Conservation (phyloP, 2,797 vertebrate species). For the Coluber constrictor region DNA sequence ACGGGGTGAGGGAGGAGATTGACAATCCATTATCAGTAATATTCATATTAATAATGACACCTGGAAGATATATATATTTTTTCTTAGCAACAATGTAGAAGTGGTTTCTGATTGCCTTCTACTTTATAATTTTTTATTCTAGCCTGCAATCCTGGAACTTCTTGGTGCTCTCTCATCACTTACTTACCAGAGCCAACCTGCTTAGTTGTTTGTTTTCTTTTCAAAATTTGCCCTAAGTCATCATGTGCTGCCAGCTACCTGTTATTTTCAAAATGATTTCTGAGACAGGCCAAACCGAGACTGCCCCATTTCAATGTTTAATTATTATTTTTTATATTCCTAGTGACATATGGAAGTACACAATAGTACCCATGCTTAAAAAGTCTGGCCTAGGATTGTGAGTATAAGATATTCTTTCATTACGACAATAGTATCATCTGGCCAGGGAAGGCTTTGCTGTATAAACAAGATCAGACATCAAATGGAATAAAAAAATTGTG, state of each 20-base stretch:
- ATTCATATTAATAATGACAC: not conserved
- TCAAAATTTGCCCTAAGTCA: not conserved
- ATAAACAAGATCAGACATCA: not conserved
- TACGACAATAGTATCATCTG: not conserved
- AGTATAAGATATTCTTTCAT: not conserved
- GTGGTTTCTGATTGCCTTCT: not conserved
- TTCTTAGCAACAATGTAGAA: not conserved
- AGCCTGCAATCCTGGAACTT: not conserved
- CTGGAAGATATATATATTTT: not conserved
- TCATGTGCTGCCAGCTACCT: not conserved
- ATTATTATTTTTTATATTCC: not conserved
- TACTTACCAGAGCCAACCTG: not conserved
- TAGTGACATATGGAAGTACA: not conserved
- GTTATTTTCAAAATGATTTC: not conserved
- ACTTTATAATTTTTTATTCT: not conserved
- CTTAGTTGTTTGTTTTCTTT: not conserved
- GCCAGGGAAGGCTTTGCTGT: not conserved
- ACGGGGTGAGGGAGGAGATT: rapidly evolving
- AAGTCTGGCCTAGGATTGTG: not conserved
- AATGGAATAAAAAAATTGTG: not conserved
- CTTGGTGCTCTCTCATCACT: not conserved
- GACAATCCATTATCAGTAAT: not conserved
- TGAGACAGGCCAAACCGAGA: not conserved
- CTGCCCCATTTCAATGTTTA: not conserved
- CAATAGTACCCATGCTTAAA: not conserved